Evolutionary conservation across 2,888 invertebrate genomes (phyloP).

Genomic region (Minunthozetes semirufus): DNA sequence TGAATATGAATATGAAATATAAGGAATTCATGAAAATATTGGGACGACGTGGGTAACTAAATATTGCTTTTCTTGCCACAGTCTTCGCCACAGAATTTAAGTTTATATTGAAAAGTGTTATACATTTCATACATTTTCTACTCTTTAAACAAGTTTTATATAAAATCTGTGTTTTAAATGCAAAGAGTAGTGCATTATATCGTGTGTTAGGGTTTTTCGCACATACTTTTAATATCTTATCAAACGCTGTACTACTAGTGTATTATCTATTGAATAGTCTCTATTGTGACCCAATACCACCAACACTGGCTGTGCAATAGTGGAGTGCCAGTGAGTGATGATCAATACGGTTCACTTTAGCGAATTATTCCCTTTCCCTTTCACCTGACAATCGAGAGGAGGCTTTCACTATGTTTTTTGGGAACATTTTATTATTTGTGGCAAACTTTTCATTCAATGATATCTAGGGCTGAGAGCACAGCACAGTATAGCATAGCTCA

Average conservation of each 20-base stretch:
- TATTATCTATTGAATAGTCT: constrained; percentile 2
- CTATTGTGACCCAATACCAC: constrained; percentile 6
- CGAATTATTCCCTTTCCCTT: constrained; percentile 4
- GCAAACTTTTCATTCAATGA: not conserved
- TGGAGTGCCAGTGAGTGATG: not conserved
- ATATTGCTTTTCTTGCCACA: not conserved
- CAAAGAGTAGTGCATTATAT: constrained; percentile 6
- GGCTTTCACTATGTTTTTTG: constrained; percentile 8
- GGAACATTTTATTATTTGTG: not conserved
- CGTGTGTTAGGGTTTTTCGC: not conserved
- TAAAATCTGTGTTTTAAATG: not conserved
- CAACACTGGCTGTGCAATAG: not conserved
- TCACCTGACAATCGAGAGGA: constrained; percentile 21
- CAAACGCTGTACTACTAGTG: not conserved
- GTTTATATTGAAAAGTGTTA: constrained; percentile 22
- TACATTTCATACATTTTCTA: no score
- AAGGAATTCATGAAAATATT: constrained; percentile 23
- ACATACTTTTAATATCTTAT: constrained; percentile 2
- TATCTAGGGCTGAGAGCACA: not conserved
- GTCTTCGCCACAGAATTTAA: not conserved
- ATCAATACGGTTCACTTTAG: constrained; percentile 23
- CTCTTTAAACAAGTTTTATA: not conserved
- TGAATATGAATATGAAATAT: constrained; percentile 19
- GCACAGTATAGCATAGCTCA: not conserved
- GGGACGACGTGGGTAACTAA: constrained; percentile 3